Percentiles rank a stretch among this genome's conserved stretches.
phyloP scores from a whole-genome alignment of 1,140 invertebrate genomes.

The Hycleus phaleratus region DNA sequence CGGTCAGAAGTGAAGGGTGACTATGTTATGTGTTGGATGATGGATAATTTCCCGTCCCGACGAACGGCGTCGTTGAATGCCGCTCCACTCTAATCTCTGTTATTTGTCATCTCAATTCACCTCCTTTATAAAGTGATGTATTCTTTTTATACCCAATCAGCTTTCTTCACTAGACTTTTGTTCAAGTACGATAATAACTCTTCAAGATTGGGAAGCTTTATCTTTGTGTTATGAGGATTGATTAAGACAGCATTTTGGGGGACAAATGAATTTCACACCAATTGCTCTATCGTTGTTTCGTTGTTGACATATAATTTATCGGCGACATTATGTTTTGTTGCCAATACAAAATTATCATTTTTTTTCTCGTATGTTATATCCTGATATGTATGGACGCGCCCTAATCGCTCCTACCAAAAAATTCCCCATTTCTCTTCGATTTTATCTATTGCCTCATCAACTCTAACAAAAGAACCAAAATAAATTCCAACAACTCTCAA shows the following conservation, averaged over 20 bases:
- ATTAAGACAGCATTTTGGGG: constrained; percentile 30
- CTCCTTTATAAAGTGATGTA: constrained; percentile 37
- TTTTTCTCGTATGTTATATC: constrained; percentile 1
- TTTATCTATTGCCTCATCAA: too few relatives aligned
- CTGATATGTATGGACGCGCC: too few relatives aligned
- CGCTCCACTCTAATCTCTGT: constrained; percentile 32
- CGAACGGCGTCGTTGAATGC: constrained; percentile 31
- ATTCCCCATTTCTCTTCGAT: too few relatives aligned
- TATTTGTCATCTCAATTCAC: constrained; percentile 38
- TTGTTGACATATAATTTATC: constrained; percentile 31
- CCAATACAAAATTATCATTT: constrained; percentile 29
- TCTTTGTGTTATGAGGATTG: constrained; percentile 37
- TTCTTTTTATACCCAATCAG: constrained; percentile 36
- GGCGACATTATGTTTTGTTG: constrained; percentile 22
- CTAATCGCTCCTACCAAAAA: too few relatives aligned
- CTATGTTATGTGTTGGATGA: constrained; percentile 18
- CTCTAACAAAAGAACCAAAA: too few relatives aligned
- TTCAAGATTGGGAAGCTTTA: constrained; percentile 31
- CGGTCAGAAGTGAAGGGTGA: too few relatives aligned
- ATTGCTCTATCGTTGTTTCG: constrained; percentile 34
- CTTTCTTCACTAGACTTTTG: constrained; percentile 32
- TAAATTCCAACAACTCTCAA: too few relatives aligned
- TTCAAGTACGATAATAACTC: constrained; percentile 31
- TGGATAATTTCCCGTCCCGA: constrained; percentile 34
- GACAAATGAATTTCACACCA: constrained; percentile 38